Evolutionary conservation across 2,888 invertebrate species (phyloP), one percentile per base, ranked within the genome.

Genomic region (Elegia similella): DNA sequence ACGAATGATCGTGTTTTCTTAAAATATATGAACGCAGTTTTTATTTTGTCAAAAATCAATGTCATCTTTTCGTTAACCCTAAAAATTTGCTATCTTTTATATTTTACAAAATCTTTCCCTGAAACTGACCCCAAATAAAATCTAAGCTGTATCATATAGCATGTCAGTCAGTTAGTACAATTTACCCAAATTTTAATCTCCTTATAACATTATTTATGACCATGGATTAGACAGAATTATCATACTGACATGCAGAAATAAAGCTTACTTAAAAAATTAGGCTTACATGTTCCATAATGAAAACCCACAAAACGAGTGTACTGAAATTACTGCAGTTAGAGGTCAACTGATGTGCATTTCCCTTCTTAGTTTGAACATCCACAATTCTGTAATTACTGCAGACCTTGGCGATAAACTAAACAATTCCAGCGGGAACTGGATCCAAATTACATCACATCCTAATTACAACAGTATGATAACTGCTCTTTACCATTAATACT

Each of bases 371-470:
- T 32, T 16, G 12, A 23, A 29, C 55, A 52, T 52, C 50, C 13
- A 7, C 12, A n/a, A 55, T 52, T 32, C 34, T 44, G 61, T 64
- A 56, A 68, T 67, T 60, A 61, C 50, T 52, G 44, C 54, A 58
- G 56, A 59, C 66, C 62, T 66, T 62, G 58, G 55, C 59, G 46
- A 60, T 53, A 57, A n/a, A 57, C 62, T 61, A 61, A 52, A 2
- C 64, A 53, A 63, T 60, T 61, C 61, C 52, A 54, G 61, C 56
- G 52, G 42, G 10, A 57, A 65, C 62, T 61, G 56, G 59, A 59
- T 48, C 30, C 55, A 53, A 62, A 55, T 62, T 60, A 69, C 59
- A 57, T 69, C 67, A 71, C 62, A 70, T 73, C 65, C 70, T 63
- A 63, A 65, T 69, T 23, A 70, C 34, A 16, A 34, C 52, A 42